These are phyloP conservation scores for Hippocampus mohnikei DNA, from an alignment of 2,113 vertebrate species.

Conservation along the genomic window DNA sequence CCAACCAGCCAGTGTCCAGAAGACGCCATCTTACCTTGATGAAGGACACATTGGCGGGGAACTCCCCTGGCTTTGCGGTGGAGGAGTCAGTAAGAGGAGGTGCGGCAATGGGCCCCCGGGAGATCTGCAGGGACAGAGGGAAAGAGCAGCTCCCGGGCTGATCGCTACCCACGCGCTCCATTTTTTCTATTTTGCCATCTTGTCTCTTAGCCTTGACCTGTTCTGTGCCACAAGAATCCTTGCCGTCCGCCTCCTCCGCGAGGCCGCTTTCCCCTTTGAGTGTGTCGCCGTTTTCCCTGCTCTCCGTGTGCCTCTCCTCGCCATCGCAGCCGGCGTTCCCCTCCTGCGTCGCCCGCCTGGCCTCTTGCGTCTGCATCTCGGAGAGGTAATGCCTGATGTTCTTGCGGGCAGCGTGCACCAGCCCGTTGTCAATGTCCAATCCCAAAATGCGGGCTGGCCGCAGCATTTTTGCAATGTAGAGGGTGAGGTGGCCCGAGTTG, in stretches of 20 bases:
- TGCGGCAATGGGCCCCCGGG: constrained; percentile 85
- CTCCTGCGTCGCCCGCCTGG: constrained; percentile 44
- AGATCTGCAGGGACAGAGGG: constrained; percentile 80
- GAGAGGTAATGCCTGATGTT: constrained; percentile 90
- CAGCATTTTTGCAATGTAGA: constrained; percentile 83
- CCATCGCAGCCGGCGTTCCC: constrained; percentile 15
- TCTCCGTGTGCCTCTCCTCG: constrained; percentile 31
- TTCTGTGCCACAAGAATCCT: constrained; percentile 31
- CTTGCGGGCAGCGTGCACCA: constrained; percentile 83
- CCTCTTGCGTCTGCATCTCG: constrained; percentile 70
- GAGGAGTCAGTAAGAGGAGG: constrained; percentile 72
- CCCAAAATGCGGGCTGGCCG: constrained; percentile 80
- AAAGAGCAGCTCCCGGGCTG: constrained; percentile 63
- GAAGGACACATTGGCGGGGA: constrained; percentile 88
- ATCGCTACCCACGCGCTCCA: constrained; percentile 34
- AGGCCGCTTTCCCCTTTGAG: constrained; percentile 42
- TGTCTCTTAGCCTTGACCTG: constrained; percentile 30
- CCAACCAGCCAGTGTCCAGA: background rate
- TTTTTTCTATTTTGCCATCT: constrained; percentile 29
- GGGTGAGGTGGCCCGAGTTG: constrained; percentile 86
- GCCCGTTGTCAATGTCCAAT: constrained; percentile 80
- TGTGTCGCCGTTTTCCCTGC: constrained; percentile 38
- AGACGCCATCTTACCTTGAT: constrained; percentile 75
- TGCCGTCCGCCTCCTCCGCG: constrained; percentile 46
- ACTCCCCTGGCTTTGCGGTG: constrained; percentile 64